Conservation (phyloP, 2,888 invertebrate genomes). For the Andrena dorsata region DNA sequence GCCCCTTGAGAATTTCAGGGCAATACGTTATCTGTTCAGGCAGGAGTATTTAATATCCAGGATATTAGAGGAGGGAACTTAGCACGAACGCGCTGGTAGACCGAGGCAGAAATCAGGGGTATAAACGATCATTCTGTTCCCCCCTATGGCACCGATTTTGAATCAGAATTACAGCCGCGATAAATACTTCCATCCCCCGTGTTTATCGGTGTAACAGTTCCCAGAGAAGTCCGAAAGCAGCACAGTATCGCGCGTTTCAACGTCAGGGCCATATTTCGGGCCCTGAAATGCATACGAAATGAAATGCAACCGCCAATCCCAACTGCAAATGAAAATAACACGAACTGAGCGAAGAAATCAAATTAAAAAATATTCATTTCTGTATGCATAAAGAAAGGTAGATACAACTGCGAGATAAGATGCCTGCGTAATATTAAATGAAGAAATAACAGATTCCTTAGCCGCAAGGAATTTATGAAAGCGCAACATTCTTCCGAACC, state of each 20-base stretch:
- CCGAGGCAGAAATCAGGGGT: conserved; percentile 53
- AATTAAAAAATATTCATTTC: no score
- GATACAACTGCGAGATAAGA: no score
- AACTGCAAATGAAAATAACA: no score
- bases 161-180: conserved; percentile 34
- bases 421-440: no score
- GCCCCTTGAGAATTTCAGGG: conserved; percentile 66
- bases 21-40: conserved; percentile 70
- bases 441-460: no score
- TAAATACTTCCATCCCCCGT: conserved; percentile 11
- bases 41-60: conserved; percentile 71
- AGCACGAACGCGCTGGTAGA: conserved; percentile 33
- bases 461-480: not conserved
- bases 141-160: conserved; percentile 52
- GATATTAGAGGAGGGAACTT: conserved; percentile 65
- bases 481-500: not conserved
- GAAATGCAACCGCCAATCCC: no score
- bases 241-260: no score
- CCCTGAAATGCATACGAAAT: no score
- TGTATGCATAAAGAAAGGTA: no score
- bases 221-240: not conserved
- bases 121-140: conserved; percentile 52
- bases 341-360: no score
- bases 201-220: not conserved
- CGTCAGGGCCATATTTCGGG: no score